A percentile compares a stretch with the other conserved stretches of the same genome.
These are phyloP conservation scores for Rambutsinella grinnellia DNA, from an alignment of 2,888 invertebrate genomes.

Conservation along the genomic window DNA sequence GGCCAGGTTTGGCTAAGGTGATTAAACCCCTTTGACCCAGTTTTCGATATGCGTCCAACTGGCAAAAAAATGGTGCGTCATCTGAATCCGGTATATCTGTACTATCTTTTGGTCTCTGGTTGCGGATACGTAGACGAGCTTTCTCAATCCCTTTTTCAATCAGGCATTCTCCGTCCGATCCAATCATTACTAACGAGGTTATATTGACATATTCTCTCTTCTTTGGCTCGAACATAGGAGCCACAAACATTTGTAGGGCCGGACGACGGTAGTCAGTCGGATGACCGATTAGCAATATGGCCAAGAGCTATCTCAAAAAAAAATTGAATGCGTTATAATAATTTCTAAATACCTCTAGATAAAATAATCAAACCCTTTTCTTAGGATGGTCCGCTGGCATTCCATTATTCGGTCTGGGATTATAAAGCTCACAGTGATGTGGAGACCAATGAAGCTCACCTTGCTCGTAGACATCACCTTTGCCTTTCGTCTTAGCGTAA, in stretches of 20 bases:
- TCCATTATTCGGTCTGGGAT: constrained; percentile 26
- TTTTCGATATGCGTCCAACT: constrained; percentile 36
- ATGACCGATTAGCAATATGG: constrained; percentile 46
- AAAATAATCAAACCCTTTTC: constrained; percentile 1
- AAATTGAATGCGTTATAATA: background rate
- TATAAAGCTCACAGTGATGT: constrained; percentile 42
- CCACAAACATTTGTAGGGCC: constrained; percentile 42
- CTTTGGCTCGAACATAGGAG: constrained; percentile 19
- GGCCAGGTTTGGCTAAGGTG: background rate
- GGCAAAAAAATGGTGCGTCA: constrained; percentile 25
- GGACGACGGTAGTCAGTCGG: constrained; percentile 40
- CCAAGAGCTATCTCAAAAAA: constrained; percentile 22
- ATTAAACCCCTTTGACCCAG: constrained; percentile 27
- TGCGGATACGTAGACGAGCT: constrained; percentile 20
- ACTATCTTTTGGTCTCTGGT: background rate
- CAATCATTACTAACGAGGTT: constrained; percentile 29
- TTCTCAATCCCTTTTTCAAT: constrained; percentile 37
- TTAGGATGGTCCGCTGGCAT: background rate
- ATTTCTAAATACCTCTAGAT: background rate
- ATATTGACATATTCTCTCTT: constrained; percentile 15
- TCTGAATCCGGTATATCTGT: background rate
- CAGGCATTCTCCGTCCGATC: constrained; percentile 17
- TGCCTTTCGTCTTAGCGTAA: constrained; percentile 24
- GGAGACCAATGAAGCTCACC: constrained; percentile 42
- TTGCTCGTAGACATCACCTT: constrained; percentile 29